Percentiles rank a stretch among this genome's conserved stretches.
phyloP scores from a whole-genome alignment of 2,888 invertebrate species.

The Phytoseiulus persimilis region DNA sequence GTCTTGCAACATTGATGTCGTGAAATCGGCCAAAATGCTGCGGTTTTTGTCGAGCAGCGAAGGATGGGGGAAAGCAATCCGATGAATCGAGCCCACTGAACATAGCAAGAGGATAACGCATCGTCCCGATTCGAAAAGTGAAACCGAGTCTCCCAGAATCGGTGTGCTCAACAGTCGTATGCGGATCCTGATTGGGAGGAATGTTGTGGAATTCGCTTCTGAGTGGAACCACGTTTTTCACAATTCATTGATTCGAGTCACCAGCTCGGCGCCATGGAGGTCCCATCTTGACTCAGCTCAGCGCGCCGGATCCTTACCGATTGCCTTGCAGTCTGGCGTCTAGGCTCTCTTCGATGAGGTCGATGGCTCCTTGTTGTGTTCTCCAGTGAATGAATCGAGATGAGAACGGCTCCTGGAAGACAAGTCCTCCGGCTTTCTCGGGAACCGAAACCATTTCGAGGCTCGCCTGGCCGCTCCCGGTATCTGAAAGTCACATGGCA shows the following conservation, averaged over 20 bases:
- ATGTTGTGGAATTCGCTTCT: neutral
- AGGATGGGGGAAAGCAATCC: conserved; percentile 26
- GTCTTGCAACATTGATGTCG: neutral
- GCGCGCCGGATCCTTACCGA: neutral
- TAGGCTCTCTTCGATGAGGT: conserved; percentile 22
- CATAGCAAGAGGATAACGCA: neutral
- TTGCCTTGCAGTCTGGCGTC: conserved; percentile 20
- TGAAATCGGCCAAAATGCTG: conserved; percentile 6
- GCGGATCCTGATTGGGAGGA: neutral
- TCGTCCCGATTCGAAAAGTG: conserved; percentile 6
- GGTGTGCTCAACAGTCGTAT: neutral
- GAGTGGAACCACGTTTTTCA: no score
- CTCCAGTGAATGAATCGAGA: conserved; percentile 16
- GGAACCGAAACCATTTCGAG: conserved; percentile 13
- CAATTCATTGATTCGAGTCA: no score
- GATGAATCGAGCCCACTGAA: conserved; percentile 18
- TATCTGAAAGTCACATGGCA: neutral
- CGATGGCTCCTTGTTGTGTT: conserved; percentile 21
- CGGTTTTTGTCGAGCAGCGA: neutral
- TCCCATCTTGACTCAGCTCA: no score
- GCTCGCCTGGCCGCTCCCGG: neutral
- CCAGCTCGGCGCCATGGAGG: no score
- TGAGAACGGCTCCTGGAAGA: neutral
- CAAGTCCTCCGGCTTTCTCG: conserved; percentile 27
- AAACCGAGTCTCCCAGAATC: conserved; percentile 15